Conservation (phyloP, 2,888 invertebrate species). For the Pedicia rivosa region DNA sequence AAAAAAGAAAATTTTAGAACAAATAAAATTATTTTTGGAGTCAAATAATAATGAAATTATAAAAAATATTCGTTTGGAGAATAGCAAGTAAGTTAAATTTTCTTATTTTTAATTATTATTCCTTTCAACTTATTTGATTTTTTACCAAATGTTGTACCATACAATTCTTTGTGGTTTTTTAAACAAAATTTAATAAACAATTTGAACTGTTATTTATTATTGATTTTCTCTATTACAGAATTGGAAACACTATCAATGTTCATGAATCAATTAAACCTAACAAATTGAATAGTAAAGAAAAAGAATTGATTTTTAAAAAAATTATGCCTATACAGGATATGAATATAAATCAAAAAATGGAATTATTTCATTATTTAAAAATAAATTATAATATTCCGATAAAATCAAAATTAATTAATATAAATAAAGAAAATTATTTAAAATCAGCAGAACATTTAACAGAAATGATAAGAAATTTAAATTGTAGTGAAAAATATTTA, state of each 20-base stretch:
- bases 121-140: too few species aligned
- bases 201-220: too few species aligned
- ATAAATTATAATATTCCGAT: not conserved
- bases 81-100: too few species aligned
- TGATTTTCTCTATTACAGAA: too few species aligned
- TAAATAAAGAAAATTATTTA: not conserved
- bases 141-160: too few species aligned
- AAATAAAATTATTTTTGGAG: constrained; percentile 20
- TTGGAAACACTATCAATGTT: too few species aligned
- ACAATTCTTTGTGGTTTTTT: too few species aligned
- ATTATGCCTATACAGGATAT: constrained; percentile 23
- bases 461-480: constrained; percentile 1
- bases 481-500: constrained; percentile 1
- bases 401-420: not conserved
- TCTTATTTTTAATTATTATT: too few species aligned
- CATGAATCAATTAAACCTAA: not conserved
- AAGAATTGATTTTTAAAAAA: constrained; percentile 15
- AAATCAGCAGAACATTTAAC: not conserved
- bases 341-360: constrained; percentile 24
- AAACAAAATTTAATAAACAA: not conserved
- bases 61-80: not conserved
- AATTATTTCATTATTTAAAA: constrained; percentile 2
- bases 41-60: not conserved
- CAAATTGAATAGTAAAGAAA: constrained; percentile 8
- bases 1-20: constrained; percentile 17